A percentile compares a stretch with the other conserved stretches of the same genome.
Evolutionary conservation across 2,888 invertebrate species (phyloP).

Genomic region (Polyommatus icarus): DNA sequence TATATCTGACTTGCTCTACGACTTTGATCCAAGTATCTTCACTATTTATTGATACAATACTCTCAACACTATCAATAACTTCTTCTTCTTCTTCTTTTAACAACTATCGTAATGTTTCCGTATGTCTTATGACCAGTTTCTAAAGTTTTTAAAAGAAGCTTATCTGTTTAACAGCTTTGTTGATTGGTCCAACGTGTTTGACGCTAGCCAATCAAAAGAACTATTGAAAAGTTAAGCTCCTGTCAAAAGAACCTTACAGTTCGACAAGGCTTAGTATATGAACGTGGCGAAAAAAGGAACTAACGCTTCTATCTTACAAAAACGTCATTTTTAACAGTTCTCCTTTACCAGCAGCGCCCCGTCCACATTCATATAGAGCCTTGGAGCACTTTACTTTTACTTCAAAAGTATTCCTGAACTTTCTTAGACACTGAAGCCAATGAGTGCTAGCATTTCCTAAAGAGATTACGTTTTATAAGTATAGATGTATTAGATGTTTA

Average conservation of each 20-base stretch:
- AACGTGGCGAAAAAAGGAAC: no score
- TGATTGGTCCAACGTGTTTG: no score
- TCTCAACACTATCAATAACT: not conserved
- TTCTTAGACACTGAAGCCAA: not conserved
- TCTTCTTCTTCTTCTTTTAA: not conserved
- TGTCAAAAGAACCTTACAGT: not conserved
- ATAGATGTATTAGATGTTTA: not conserved
- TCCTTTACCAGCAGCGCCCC: no score
- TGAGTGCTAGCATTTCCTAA: conserved; percentile 14
- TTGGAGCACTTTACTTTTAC: no score
- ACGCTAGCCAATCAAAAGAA: no score
- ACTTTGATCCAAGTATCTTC: not conserved
- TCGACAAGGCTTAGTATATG: no score
- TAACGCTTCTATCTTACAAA: no score
- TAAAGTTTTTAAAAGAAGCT: no score
- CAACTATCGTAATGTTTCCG: not conserved
- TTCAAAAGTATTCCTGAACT: not conserved
- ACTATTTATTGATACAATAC: not conserved
- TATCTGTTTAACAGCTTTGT: no score
- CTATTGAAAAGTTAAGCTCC: not conserved
- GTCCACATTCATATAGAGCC: no score
- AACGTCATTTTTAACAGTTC: no score
- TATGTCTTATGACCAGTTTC: not conserved
- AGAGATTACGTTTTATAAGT: conserved; percentile 4
- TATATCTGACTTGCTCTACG: not conserved